These are phyloP conservation scores for Lota lota DNA, from an alignment of 2,113 vertebrate genomes.

Conservation along the genomic window DNA sequence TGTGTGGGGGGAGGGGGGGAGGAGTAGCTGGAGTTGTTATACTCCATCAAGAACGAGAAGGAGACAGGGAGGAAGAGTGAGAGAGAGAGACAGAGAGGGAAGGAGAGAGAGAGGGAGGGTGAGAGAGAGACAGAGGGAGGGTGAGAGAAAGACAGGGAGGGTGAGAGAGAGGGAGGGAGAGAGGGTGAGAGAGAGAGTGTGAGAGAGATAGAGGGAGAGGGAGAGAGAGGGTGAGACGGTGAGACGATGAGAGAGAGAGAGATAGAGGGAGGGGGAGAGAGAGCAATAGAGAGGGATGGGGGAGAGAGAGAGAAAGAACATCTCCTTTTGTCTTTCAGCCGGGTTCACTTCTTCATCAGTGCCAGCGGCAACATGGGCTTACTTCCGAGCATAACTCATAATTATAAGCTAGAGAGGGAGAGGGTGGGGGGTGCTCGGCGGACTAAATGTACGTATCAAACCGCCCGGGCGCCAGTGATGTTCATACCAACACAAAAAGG, in stretches of 20 bases:
- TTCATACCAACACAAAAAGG: conserved; percentile 54
- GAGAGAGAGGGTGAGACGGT: too few species aligned
- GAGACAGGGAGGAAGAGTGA: conserved; percentile 18
- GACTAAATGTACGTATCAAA: conserved; percentile 59
- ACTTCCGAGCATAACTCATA: conserved; percentile 60
- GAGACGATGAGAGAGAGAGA: not conserved
- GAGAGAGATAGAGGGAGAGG: not conserved
- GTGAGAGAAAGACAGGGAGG: not conserved
- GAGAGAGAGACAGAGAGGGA: too few species aligned
- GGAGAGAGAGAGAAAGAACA: conserved; percentile 1
- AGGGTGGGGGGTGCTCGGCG: conserved; percentile 49
- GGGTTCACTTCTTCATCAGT: conserved; percentile 37
- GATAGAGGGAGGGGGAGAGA: not conserved
- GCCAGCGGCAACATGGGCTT: conserved; percentile 33
- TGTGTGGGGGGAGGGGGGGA: conserved; percentile 13
- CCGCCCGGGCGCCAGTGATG: conserved; percentile 26
- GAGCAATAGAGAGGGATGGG: not conserved
- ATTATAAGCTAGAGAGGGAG: conserved; percentile 34
- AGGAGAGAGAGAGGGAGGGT: too few species aligned
- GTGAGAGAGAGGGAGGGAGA: too few species aligned
- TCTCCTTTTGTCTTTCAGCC: conserved; percentile 23
- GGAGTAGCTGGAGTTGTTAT: conserved; percentile 30
- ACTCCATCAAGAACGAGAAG: conserved; percentile 48
- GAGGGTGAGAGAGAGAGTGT: not conserved
- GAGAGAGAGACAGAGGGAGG: not conserved